These are phyloP conservation scores for Phoenicopterus ruber DNA, from an alignment of 2,113 vertebrate species.

Conservation along the genomic window DNA sequence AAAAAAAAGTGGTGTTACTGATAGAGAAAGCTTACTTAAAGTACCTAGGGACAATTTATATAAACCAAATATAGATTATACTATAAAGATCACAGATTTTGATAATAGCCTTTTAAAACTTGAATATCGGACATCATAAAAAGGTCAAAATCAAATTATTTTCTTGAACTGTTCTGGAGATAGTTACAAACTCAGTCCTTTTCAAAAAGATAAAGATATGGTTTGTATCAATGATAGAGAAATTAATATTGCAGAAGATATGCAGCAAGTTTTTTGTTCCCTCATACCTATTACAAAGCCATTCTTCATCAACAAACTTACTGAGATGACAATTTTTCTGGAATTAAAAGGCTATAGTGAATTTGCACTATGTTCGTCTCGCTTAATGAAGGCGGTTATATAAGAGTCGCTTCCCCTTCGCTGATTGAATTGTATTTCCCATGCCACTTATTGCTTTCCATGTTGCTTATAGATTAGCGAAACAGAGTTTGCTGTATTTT, in stretches of 20 bases:
- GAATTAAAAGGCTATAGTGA: background rate
- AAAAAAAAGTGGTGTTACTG: background rate
- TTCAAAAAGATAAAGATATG: background rate
- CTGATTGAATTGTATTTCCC: slow-evolving; percentile 43
- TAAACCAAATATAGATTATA: background rate
- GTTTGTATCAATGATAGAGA: background rate
- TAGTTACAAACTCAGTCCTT: background rate
- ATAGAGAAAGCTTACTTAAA: background rate
- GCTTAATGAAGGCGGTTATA: slow-evolving; percentile 28
- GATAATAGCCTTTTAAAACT: background rate
- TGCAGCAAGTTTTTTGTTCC: background rate
- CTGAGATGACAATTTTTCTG: background rate
- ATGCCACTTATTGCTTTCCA: background rate
- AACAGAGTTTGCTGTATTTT: slow-evolving; percentile 33
- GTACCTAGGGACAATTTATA: background rate
- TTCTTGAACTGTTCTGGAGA: background rate
- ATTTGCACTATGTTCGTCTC: background rate
- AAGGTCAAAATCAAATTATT: background rate
- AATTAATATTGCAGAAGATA: background rate
- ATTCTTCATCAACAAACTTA: background rate
- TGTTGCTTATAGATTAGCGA: slow-evolving; percentile 11
- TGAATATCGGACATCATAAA: background rate
- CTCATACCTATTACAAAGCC: background rate
- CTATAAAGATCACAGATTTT: background rate
- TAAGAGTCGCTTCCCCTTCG: slow-evolving; percentile 22